Conservation (phyloP, 2,888 invertebrate genomes). For the Plagodis dolabraria region DNA sequence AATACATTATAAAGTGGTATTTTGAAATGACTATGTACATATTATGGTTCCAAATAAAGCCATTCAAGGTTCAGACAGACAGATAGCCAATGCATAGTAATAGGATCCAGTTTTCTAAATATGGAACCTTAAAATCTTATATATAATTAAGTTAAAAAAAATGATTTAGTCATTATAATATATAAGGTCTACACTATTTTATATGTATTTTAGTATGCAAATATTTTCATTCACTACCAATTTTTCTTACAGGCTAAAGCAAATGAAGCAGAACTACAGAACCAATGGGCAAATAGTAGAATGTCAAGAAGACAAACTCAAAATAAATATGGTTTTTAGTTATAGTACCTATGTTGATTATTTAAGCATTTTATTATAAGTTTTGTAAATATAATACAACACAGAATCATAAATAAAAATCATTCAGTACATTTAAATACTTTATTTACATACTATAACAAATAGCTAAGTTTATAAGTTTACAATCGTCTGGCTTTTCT, state of each 20-base stretch:
- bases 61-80: too few relatives aligned
- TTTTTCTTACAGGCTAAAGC: constrained; percentile 92
- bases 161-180: too few relatives aligned
- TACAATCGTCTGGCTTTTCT: constrained; percentile 94
- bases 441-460: constrained; percentile 29
- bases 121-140: too few relatives aligned
- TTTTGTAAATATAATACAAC: constrained; percentile 8
- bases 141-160: too few relatives aligned
- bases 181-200: too few relatives aligned
- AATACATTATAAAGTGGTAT: too few relatives aligned
- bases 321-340: constrained; percentile 97
- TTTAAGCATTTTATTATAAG: neutral
- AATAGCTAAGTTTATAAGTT: constrained; percentile 38
- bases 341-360: neutral
- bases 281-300: constrained; percentile 96
- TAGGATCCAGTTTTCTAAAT: too few relatives aligned
- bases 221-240: neutral
- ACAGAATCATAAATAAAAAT: constrained; percentile 10
- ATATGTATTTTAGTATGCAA: too few relatives aligned
- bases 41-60: too few relatives aligned
- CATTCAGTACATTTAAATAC: neutral
- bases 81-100: too few relatives aligned
- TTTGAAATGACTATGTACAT: too few relatives aligned
- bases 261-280: constrained; percentile 96
- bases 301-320: constrained; percentile 94